Evolutionary conservation across 2,888 invertebrate genomes (phyloP), one percentile per base, ranked within the genome.

Genomic region (Cheilosia vernalis): DNA sequence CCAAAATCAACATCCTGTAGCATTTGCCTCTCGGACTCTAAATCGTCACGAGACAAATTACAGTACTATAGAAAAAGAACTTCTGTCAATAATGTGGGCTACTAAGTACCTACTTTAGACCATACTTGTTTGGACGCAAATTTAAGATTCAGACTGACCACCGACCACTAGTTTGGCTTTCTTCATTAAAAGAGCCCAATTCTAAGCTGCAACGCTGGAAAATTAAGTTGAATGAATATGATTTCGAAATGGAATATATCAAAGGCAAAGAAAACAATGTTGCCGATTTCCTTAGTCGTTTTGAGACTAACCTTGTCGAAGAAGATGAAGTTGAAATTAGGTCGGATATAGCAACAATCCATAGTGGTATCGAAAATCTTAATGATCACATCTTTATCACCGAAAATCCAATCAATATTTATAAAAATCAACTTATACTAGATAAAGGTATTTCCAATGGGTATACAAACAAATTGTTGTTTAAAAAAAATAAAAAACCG

Each of bases 341-440:
- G 37, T 66, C 70, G 30, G 58, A 53, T 2, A 27, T 69, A 15
- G 77, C 80, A 42, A 88, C 87, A n/a, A 79, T 87, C 19, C 80
- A 84, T 49, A 83, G 74, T 21, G 87, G 69, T 2, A 10, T 19
- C n/a, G 87, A 87, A 72, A 66, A 84, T 53, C 17, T 61, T 7
- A 58, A 77, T 24, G 76, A 83, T 27, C 79, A 87, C 30, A 87
- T 86, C 53, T 51, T 10, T 27, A 86, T 83, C 19, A 66, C 74
- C 2, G 87, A 81, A 74, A 53, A 21, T 58, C 77, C 83, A n/a
- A 10, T 81, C 0, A 87, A 85, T 49, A 49, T 82, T 7, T 87
- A 56, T 24, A 87, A 70, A 47, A 64, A 72, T 21, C 83, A 86
- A 72, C 42, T 86, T 4, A 67, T 85, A 21, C 51, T 87, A 42